Conservation (phyloP, 2,797 vertebrate genomes). For the Ctenochaetus hawaiiensis region DNA sequence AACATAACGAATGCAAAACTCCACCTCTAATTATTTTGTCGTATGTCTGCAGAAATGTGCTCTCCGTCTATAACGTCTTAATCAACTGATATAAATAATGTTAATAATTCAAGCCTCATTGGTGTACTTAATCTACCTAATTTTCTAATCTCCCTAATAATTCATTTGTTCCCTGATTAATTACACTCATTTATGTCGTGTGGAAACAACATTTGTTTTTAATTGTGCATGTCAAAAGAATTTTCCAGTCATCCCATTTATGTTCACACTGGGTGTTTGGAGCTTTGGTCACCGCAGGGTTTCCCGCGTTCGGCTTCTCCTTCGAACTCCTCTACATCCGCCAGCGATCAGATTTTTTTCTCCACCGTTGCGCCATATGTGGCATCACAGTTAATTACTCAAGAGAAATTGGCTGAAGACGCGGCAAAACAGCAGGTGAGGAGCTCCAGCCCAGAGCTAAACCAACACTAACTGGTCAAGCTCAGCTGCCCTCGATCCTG, state of each 20-base stretch:
- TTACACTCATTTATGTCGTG: slow-evolving; percentile 74
- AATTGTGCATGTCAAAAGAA: slow-evolving; percentile 79
- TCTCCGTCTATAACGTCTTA: slow-evolving; percentile 57
- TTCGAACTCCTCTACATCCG: slow-evolving; percentile 47
- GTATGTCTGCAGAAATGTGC: slow-evolving; percentile 41
- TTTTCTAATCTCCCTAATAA: slow-evolving; percentile 81
- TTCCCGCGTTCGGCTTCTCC: slow-evolving; percentile 18
- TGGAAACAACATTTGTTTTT: slow-evolving; percentile 80
- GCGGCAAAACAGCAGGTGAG: slow-evolving; percentile 78
- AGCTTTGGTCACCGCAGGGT: slow-evolving; percentile 66
- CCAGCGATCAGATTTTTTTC: slow-evolving; percentile 55
- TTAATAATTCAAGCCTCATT: slow-evolving; percentile 84
- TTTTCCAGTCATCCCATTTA: slow-evolving; percentile 66
- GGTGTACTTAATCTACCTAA: slow-evolving; percentile 80
- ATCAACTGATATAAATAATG: slow-evolving; percentile 72
- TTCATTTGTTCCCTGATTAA: slow-evolving; percentile 82
- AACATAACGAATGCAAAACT: slow-evolving; percentile 39
- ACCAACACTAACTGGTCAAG: slow-evolving; percentile 81
- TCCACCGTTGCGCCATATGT: slow-evolving; percentile 74
- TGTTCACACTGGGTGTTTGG: slow-evolving; percentile 34
- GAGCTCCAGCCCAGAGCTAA: slow-evolving; percentile 78
- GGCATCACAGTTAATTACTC: slow-evolving; percentile 80
- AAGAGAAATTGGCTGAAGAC: slow-evolving; percentile 78
- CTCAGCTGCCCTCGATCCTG: slow-evolving; percentile 71
- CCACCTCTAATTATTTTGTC: slow-evolving; percentile 53